Evolutionary conservation across 1,140 invertebrate species (phyloP), one percentile per base, ranked within the genome.

Genomic region (Anoplolepis gracilipes): DNA sequence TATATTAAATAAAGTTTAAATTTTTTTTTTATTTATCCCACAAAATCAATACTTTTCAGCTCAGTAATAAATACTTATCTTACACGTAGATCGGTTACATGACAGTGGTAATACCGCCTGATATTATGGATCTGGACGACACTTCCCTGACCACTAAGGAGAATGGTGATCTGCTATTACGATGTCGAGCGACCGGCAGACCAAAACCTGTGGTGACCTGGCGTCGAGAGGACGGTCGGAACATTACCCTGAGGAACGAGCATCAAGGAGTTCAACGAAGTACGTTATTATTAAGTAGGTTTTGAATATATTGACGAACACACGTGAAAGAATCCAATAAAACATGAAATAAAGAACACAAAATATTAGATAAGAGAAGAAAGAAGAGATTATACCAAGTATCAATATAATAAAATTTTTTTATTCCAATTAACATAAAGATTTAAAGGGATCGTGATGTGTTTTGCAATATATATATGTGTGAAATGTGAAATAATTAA

Each of bases 21-120:
- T 22, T 22, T 36, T n/a, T 16, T 49, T 6, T 49, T 49, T 49
- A 46, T 49, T 49, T 19, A 10, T 49, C 46, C 3, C 2, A 16
- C 49, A 39, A 46, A 39, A 33, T 13, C 25, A 13, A 11, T 25
- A 53, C n/a, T 75, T 87, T 39, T 39, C 36, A 6, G 36, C 8
- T 39, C 33, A 36, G 3, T 30, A 55, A 86, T 11, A 61, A 82
- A 62, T 72, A 55, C 64, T 42, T 39, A 76, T 49, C 39, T 85
- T 89, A 39, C 42, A 19, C 59, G 28, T 49, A 98, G 97, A 97
- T 97, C 95, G 97, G 97, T 55, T 96, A 96, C 90, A 95, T 98
- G 92, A 96, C 97, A 85, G 97, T 98, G 69, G 97, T 98, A 84
- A 97, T 98, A 88, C 97, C 97, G 22, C 97, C 97, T 30, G 97